These are phyloP conservation scores for Delphinus delphis DNA, from an alignment of 2,113 vertebrate species.

Conservation along the genomic window DNA sequence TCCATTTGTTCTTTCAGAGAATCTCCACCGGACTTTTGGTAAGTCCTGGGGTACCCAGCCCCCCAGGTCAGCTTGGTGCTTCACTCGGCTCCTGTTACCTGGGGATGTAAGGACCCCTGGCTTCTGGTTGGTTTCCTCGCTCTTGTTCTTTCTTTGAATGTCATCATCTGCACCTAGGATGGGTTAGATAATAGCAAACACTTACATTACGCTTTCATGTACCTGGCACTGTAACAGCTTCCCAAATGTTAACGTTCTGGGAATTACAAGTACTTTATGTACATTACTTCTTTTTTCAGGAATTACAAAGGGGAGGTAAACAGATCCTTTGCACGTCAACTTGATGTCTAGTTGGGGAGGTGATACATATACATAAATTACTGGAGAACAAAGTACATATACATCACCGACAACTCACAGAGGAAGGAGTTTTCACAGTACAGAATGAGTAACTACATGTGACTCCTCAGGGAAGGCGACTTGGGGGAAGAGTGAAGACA, in stretches of 20 bases:
- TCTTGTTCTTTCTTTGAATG: neutral
- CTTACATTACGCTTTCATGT: neutral
- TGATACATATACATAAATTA: neutral
- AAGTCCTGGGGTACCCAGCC: neutral
- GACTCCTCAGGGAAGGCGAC: neutral
- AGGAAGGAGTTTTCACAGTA: neutral
- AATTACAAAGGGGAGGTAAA: neutral
- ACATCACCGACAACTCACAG: neutral
- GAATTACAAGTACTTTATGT: too few relatives aligned
- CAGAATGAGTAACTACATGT: neutral
- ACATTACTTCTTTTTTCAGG: neutral
- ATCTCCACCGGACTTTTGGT: constrained; percentile 77
- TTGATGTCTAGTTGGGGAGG: neutral
- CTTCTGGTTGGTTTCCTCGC: too few relatives aligned
- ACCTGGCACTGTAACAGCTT: neutral
- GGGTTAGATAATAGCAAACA: neutral
- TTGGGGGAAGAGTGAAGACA: neutral
- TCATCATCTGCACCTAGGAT: neutral
- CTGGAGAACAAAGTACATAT: neutral
- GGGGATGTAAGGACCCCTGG: neutral
- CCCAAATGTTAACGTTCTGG: neutral
- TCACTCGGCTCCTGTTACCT: neutral
- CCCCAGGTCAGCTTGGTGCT: neutral
- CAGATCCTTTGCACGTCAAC: neutral
- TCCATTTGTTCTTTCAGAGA: constrained; percentile 71